Percentiles rank a stretch among this genome's conserved stretches.
Conservation (phyloP, 2,888 invertebrate species). For the Oscheius sp. region DNA sequence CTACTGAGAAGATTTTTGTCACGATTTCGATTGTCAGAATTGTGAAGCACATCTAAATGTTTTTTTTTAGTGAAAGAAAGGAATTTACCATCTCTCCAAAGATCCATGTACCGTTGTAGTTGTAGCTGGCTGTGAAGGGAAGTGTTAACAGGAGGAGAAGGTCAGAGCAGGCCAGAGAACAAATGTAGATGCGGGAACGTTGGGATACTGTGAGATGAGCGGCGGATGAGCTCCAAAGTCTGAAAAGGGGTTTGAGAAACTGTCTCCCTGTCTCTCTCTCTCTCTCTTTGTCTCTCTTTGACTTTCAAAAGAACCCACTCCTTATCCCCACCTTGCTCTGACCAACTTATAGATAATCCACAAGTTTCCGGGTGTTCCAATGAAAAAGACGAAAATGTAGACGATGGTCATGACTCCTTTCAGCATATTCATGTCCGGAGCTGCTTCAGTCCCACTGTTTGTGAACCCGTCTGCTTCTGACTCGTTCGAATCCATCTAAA, state of each 20-base stretch:
- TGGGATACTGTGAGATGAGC: slow-evolving; percentile 55
- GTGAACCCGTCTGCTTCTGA: not conserved
- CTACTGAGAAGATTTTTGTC: slow-evolving; percentile 65
- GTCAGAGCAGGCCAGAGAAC: slow-evolving; percentile 63
- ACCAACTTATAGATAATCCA: slow-evolving; percentile 65
- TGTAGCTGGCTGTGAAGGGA: slow-evolving; percentile 60
- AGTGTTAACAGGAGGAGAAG: slow-evolving; percentile 64
- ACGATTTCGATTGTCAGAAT: slow-evolving; percentile 62
- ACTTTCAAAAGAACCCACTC: not conserved
- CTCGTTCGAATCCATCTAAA: slow-evolving; percentile 18
- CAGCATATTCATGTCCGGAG: slow-evolving; percentile 46
- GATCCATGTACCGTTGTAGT: slow-evolving; percentile 61
- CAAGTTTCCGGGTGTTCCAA: slow-evolving; percentile 63
- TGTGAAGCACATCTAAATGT: slow-evolving; percentile 54
- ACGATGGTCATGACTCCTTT: slow-evolving; percentile 60
- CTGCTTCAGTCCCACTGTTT: not conserved
- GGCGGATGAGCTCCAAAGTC: slow-evolving; percentile 41
- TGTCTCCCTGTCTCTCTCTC: too few species aligned
- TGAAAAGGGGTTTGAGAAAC: slow-evolving; percentile 1
- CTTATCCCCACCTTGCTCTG: slow-evolving; percentile 46
- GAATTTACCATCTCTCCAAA: slow-evolving; percentile 56
- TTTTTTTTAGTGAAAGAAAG: not conserved
- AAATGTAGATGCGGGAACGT: slow-evolving; percentile 65
- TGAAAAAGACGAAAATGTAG: slow-evolving; percentile 60
- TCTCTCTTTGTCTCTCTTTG: too few species aligned